Evolutionary conservation across 2,888 invertebrate genomes (phyloP).

Genomic region (Amiota mariae): DNA sequence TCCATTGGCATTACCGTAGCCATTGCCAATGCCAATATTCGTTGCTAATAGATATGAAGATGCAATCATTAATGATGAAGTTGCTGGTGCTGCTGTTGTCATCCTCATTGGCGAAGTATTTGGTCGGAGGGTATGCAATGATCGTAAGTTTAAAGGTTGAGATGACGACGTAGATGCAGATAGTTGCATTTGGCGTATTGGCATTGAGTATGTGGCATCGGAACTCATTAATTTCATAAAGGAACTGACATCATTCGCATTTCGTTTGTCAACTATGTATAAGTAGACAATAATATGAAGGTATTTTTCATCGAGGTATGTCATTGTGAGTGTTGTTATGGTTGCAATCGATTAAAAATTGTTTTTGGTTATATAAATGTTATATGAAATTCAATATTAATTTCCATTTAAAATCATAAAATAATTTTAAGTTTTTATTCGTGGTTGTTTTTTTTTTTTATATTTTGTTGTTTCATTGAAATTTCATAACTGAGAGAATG

Average conservation of each 20-base stretch:
- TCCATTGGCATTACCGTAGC: constrained; percentile 33
- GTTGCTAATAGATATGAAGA: constrained; percentile 9
- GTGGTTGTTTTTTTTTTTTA: no score
- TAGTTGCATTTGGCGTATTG: not conserved
- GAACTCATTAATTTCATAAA: constrained; percentile 67
- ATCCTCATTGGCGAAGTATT: constrained; percentile 48
- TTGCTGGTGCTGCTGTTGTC: constrained; percentile 36
- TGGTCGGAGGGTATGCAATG: constrained; percentile 46
- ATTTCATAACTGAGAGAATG: no score
- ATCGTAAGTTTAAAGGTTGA: constrained; percentile 18
- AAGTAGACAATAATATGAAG: not conserved
- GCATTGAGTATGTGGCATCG: constrained; percentile 47
- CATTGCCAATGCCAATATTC: constrained; percentile 35
- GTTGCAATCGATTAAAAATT: constrained; percentile 1
- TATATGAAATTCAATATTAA: no score
- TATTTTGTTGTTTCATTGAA: no score
- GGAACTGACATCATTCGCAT: constrained; percentile 69
- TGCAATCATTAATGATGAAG: not conserved
- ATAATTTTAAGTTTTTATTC: no score
- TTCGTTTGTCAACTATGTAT: constrained; percentile 64
- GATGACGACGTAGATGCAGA: constrained; percentile 41
- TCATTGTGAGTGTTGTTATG: constrained; percentile 32
- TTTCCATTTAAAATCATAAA: no score
- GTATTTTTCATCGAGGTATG: not conserved
- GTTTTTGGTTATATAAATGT: no score